These are phyloP conservation scores for Meteorus sp. DNA, from an alignment of 1,140 invertebrate genomes.

Conservation along the genomic window DNA sequence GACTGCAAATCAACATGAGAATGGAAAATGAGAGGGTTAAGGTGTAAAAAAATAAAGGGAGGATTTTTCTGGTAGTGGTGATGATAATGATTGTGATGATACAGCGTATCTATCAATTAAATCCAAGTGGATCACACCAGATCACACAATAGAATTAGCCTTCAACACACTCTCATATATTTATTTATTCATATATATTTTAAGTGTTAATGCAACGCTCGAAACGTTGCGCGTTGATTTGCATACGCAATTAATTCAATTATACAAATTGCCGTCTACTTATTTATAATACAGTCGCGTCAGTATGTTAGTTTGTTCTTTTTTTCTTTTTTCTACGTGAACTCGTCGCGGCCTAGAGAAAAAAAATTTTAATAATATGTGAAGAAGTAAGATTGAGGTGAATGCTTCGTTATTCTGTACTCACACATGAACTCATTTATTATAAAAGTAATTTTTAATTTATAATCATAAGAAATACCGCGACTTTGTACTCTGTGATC, in stretches of 20 bases:
- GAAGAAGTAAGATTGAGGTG: conserved; percentile 21
- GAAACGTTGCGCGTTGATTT: conserved; percentile 28
- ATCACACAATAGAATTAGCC: conserved; percentile 44
- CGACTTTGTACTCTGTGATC: no score
- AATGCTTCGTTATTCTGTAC: not conserved
- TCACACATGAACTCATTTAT: no score
- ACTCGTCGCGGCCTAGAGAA: conserved; percentile 2
- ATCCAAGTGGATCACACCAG: conserved; percentile 38
- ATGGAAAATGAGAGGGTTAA: no score
- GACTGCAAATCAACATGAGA: no score
- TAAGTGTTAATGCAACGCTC: not conserved
- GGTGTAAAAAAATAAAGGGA: no score
- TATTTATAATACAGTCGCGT: no score
- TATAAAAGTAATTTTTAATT: no score
- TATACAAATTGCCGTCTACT: conserved; percentile 22
- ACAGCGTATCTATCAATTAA: conserved; percentile 42
- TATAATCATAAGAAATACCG: no score
- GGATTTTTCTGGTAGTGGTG: no score
- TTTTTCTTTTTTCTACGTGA: conserved; percentile 4
- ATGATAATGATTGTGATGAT: not conserved
- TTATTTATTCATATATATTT: no score
- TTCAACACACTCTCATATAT: conserved; percentile 18
- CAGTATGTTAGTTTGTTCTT: not conserved
- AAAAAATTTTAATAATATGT: no score
- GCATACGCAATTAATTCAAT: conserved; percentile 35